Conservation (phyloP, 2,113 vertebrate genomes). For the Raja brachyura region DNA sequence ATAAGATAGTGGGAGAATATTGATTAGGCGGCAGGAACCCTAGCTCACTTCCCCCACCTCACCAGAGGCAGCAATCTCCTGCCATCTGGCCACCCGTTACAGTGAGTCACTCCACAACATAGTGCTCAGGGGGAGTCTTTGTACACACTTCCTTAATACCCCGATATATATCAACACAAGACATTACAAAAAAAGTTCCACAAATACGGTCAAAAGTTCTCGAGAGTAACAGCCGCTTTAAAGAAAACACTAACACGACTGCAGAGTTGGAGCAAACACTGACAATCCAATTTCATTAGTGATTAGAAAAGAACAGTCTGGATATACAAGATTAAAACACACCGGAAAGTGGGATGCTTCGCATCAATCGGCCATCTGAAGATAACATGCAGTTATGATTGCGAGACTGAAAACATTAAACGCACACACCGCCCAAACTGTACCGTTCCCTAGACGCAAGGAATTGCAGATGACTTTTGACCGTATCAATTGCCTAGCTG, state of each 20-base stretch:
- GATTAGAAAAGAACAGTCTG: not conserved
- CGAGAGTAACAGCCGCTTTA: not conserved
- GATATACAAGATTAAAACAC: not conserved
- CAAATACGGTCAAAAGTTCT: not conserved
- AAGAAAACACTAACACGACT: not conserved
- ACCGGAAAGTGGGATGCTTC: not conserved
- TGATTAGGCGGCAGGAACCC: not conserved
- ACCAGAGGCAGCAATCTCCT: not conserved
- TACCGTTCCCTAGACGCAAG: no score
- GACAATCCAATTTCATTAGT: not conserved
- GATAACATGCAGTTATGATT: not conserved
- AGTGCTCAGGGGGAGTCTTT: no score
- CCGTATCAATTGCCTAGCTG: not conserved
- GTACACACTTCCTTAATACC: not conserved
- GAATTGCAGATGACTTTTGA: no score
- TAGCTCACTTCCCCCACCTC: not conserved
- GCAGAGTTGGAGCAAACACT: not conserved
- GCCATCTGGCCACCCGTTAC: not conserved
- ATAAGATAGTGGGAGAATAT: not conserved
- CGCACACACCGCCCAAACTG: not conserved
- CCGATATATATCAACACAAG: not conserved
- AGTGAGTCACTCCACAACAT: no score
- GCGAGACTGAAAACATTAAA: not conserved
- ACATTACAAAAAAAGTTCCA: no score
- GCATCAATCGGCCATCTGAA: not conserved